Evolutionary conservation across 1,140 invertebrate species (phyloP), one percentile per base, ranked within the genome.

Genomic region (Ridgeia piscesae): DNA sequence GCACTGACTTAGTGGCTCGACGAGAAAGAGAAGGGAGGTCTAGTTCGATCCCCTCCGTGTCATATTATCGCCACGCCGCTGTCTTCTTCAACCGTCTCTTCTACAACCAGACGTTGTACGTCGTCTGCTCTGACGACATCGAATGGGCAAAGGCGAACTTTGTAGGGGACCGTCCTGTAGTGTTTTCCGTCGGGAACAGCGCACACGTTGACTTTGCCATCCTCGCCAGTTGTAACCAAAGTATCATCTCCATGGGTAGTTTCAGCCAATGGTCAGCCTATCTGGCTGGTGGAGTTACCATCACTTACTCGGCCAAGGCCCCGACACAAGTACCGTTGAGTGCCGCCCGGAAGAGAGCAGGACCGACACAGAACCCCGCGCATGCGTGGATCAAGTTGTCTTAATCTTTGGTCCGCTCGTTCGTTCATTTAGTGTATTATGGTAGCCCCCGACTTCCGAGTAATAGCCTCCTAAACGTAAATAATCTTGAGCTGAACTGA

Each of bases 121-220:
- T 93, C 89, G 91, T 93, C 0, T 34, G 58, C 21, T 89, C 34
- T 89, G 92, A 93, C 33, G 92, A 92, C 42, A 88, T 92, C 8
- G 34, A 88, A 8, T 93, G 92, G 92, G 14, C 88, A n/a, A 89
- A 89, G 34, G 92, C 35, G 2, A 88, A 92, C 58, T 34, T 92
- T 14, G 1, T 35, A 21, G 27, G 6, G 34, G n/a, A 35, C 14
- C n/a, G 35, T 31, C 31, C 21, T 34, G 58, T 33, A 9, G 58
- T 77, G 8, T 77, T 77, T 21, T 77, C 58, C 58, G 58, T 77
- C 2, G 58, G 58, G 58, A 91, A 92, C 17, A 91, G 91, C 2
- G 91, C 92, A 1, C 89, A 91, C 6, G 95, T 96, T 93, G 97
- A 97, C 95, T 94, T 97, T 92, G 97, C 97, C 33, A 96, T 97